These are phyloP conservation scores for Oryzaephilus surinamensis DNA, from an alignment of 1,140 invertebrate species.

Conservation along the genomic window DNA sequence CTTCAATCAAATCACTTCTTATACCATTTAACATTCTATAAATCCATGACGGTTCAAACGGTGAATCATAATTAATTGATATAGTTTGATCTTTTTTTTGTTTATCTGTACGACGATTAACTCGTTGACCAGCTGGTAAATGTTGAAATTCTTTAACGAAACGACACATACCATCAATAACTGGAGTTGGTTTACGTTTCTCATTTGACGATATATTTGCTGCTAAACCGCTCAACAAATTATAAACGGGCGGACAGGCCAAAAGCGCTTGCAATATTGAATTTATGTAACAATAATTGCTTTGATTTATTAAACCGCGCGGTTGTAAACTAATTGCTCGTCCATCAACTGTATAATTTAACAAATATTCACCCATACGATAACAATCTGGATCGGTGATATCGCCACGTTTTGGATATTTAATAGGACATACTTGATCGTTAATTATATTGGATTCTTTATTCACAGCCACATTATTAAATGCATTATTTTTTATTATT, in stretches of 20 bases:
- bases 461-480: slow-evolving; percentile 13
- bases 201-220: slow-evolving; percentile 42
- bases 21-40: slow-evolving; percentile 73
- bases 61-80: slow-evolving; percentile 45
- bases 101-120: slow-evolving; percentile 36
- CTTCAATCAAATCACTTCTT: slow-evolving; percentile 62
- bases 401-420: slow-evolving; percentile 22
- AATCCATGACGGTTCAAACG: slow-evolving; percentile 74
- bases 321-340: slow-evolving; percentile 64
- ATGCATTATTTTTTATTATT: slow-evolving; percentile 1
- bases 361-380: slow-evolving; percentile 60
- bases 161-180: slow-evolving; percentile 75
- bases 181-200: slow-evolving; percentile 58
- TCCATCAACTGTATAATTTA: slow-evolving; percentile 62
- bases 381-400: slow-evolving; percentile 50
- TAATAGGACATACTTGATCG: slow-evolving; percentile 22
- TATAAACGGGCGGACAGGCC: slow-evolving; percentile 88
- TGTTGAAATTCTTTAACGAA: slow-evolving; percentile 60
- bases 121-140: slow-evolving; percentile 43
- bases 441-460: slow-evolving; percentile 14
- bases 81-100: slow-evolving; percentile 39
- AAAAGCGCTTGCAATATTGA: slow-evolving; percentile 82
- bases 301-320: slow-evolving; percentile 78
- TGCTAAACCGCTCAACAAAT: slow-evolving; percentile 66
- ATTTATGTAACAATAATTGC: slow-evolving; percentile 94